These are phyloP conservation scores for Clarias platycephalus DNA, from an alignment of 2,797 vertebrate genomes.

Conservation along the genomic window DNA sequence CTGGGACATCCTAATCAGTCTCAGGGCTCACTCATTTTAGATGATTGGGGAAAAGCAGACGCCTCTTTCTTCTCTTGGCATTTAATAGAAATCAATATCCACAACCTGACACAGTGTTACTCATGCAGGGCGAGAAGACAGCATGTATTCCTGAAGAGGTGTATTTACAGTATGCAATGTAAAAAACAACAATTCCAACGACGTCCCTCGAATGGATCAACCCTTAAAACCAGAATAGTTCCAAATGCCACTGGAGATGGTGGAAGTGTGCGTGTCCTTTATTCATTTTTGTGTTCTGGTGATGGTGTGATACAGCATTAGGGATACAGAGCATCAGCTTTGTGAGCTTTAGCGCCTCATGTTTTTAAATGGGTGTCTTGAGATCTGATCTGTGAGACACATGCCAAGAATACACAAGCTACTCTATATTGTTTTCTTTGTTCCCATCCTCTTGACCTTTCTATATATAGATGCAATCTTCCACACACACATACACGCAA, in stretches of 20 bases:
- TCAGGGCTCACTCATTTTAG: constrained; percentile 44
- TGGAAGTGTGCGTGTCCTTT: neutral
- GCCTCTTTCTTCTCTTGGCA: constrained; percentile 45
- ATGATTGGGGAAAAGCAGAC: constrained; percentile 49
- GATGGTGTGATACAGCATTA: neutral
- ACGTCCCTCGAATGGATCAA: constrained; percentile 40
- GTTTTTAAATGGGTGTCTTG: constrained; percentile 59
- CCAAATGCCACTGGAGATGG: constrained; percentile 3
- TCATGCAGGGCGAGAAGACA: constrained; percentile 66
- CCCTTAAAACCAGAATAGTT: constrained; percentile 7
- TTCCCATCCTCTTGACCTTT: constrained; percentile 38
- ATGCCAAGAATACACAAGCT: constrained; percentile 21
- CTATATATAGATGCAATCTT: constrained; percentile 28
- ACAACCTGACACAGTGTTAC: constrained; percentile 62
- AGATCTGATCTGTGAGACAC: constrained; percentile 29
- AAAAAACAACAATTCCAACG: constrained; percentile 24
- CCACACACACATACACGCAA: neutral
- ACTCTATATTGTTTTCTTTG: constrained; percentile 11
- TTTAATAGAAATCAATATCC: constrained; percentile 69
- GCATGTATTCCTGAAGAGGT: constrained; percentile 63
- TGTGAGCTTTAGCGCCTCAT: constrained; percentile 52
- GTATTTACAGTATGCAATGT: constrained; percentile 64
- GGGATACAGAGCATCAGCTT: neutral
- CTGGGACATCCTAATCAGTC: constrained; percentile 47
- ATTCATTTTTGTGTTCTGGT: constrained; percentile 25